phyloP scores from a whole-genome alignment of 2,797 vertebrate species.

The Notamacropus eugenii region DNA sequence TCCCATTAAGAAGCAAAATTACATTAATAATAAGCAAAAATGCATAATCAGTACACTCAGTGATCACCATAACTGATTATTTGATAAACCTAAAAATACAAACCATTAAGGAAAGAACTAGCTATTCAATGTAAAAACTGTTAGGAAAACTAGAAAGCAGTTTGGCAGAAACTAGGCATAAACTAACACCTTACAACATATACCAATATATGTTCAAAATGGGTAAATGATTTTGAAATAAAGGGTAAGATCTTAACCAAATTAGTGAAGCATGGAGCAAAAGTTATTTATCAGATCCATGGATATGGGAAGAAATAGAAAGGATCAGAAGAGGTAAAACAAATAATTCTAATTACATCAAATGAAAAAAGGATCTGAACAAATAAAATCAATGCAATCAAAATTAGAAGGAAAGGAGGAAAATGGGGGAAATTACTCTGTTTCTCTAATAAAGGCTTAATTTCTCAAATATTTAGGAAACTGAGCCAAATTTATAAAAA shows the following conservation, averaged over 20 bases:
- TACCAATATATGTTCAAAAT: not conserved
- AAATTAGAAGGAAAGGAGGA: not conserved
- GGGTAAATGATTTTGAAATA: not conserved
- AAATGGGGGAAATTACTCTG: not conserved
- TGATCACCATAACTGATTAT: not conserved
- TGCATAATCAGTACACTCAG: too few species aligned
- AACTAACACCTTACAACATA: not conserved
- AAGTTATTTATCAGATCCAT: not conserved
- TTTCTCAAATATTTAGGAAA: not conserved
- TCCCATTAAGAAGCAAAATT: too few species aligned
- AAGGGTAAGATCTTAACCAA: not conserved
- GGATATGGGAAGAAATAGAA: not conserved
- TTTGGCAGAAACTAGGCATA: not conserved
- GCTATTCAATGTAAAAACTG: not conserved
- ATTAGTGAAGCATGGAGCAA: not conserved
- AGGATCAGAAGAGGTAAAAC: not conserved
- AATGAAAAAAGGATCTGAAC: not conserved
- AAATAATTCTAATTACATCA: not conserved
- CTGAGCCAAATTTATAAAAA: not conserved
- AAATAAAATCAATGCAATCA: not conserved
- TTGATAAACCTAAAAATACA: not conserved
- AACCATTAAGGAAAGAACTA: not conserved
- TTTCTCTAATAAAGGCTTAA: too few species aligned
- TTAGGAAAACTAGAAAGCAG: not conserved
- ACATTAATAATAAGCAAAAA: too few species aligned